Evolutionary conservation across 2,888 invertebrate genomes (phyloP), one percentile per base, ranked within the genome.

Genomic region (Amiota mariae): DNA sequence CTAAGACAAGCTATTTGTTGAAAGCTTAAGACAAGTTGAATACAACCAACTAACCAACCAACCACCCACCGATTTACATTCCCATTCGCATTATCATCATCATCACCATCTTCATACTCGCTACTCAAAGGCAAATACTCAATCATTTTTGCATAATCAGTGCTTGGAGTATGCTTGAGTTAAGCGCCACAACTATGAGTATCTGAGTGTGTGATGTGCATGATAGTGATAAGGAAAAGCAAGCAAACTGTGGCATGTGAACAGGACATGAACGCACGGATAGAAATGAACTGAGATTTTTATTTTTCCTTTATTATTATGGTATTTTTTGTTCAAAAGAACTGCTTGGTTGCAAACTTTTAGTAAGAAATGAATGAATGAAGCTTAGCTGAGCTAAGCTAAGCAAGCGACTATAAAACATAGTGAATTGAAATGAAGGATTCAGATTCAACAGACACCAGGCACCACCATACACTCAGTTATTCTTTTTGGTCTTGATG

Each of bases 81-180:
- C 36, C 18, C 70, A 70, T 54, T n/a, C 20, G 13, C 46, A 56
- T 13, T 46, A 13, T 13, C 64, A 64, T 47, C 64, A 61, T 12
- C 67, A 15, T 46, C 47, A n/a, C 24, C 36, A 24, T 20, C 68
- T 15, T 2, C 12, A 54, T 6, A 36, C 36, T 54, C 68, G 1
- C n/a, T 20, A 59, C 56, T 59, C 15, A 70, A 70, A 70, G 36
- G 74, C 73, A 75, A 56, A 24, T 77, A 75, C 76, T 79, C 80
- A 84, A 85, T 85, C 80, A 79, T 79, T 78, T 63, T 70, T 70
- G 78, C 74, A 80, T 81, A 85, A 82, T 84, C 82, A 82, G 77
- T 76, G 79, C 77, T 74, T 78, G 77, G 67, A 73, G 73, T 71
- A 54, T 70, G 51, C 54, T 64, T 63, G 70, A 54, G 61, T 64